Conservation (phyloP, 2,888 invertebrate genomes). For the Trachelus stipa region DNA sequence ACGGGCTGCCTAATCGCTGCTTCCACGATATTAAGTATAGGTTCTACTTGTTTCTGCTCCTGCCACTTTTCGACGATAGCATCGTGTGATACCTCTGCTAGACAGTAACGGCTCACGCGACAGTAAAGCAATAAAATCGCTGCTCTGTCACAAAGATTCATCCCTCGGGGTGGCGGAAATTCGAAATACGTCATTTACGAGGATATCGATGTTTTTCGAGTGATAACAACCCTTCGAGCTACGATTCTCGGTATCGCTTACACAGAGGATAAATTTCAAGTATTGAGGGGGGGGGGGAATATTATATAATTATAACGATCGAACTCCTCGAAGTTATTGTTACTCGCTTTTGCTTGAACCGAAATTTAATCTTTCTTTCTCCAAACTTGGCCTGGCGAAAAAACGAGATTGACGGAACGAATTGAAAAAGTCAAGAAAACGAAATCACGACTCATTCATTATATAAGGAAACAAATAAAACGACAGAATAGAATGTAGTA, state of each 20-base stretch:
- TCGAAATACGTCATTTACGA: slow-evolving; percentile 12
- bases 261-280: background rate
- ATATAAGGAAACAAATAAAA: background rate
- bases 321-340: background rate
- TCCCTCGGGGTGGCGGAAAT: slow-evolving; percentile 7
- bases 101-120: slow-evolving; percentile 28
- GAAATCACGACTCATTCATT: background rate
- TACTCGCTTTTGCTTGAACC: background rate
- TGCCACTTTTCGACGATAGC: background rate
- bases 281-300: background rate
- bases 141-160: slow-evolving; percentile 22
- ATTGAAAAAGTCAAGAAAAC: background rate
- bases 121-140: slow-evolving; percentile 28
- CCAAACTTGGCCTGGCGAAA: background rate
- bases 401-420: background rate
- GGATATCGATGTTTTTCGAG: background rate
- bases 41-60: slow-evolving; percentile 19
- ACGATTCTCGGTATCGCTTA: background rate
- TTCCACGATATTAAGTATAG: slow-evolving; percentile 41
- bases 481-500: background rate
- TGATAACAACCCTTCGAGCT: background rate
- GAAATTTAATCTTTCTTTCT: background rate
- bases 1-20: slow-evolving; percentile 39
- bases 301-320: background rate
- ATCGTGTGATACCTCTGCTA: slow-evolving; percentile 14